phyloP scores from a whole-genome alignment of 2,113 vertebrate species.

The Martes martes region DNA sequence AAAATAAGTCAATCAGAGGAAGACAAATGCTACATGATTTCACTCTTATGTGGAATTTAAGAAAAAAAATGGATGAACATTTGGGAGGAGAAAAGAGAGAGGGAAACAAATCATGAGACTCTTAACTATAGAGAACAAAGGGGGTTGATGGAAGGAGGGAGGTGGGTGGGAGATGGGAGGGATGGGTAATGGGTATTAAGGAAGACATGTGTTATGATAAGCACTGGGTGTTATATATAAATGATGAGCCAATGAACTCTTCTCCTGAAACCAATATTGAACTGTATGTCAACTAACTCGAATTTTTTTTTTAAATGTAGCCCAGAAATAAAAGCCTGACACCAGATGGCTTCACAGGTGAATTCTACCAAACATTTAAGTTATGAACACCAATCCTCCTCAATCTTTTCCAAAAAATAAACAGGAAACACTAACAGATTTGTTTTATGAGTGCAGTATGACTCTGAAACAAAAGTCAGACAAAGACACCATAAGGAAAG shows the following conservation, averaged over 20 bases:
- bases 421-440: neutral
- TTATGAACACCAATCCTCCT: neutral
- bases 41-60: neutral
- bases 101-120: neutral
- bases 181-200: neutral
- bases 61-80: neutral
- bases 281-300: neutral
- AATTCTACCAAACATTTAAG: neutral
- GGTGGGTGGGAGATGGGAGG: neutral
- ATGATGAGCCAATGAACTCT: neutral
- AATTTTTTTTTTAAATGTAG: neutral
- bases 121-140: neutral
- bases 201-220: neutral
- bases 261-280: neutral
- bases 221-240: neutral
- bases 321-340: neutral
- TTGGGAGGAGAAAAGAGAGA: neutral
- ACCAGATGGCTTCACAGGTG: neutral
- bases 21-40: neutral
- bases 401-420: neutral
- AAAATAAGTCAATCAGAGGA: neutral
- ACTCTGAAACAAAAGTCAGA: neutral
- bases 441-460: neutral
- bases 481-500: neutral
- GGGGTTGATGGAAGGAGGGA: neutral